Percentiles rank a stretch among this genome's conserved stretches.
These are phyloP conservation scores for Hetaerina titia DNA, from an alignment of 2,888 invertebrate genomes.

Conservation along the genomic window DNA sequence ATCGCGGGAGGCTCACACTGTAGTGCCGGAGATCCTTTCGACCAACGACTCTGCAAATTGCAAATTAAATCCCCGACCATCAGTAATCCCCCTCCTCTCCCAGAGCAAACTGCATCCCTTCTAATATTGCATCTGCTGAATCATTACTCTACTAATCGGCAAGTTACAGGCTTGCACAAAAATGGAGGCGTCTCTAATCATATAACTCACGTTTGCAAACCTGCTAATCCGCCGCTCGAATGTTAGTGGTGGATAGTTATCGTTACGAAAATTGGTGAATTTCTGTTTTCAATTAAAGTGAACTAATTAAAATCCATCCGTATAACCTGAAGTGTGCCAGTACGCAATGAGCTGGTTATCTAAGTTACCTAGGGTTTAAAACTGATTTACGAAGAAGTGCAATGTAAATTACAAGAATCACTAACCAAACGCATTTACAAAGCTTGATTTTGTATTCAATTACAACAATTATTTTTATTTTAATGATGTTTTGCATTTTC, in stretches of 20 bases:
- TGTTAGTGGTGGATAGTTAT: neutral
- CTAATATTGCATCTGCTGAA: neutral
- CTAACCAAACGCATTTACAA: no score
- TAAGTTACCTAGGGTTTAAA: neutral
- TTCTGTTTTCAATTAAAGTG: neutral
- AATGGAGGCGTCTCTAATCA: constrained; percentile 8
- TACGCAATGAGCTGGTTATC: neutral
- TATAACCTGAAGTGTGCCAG: neutral
- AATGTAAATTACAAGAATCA: neutral
- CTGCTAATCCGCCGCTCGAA: neutral
- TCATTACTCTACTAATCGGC: neutral
- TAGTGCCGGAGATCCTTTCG: neutral
- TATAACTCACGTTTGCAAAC: neutral
- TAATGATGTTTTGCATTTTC: no score
- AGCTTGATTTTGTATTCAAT: no score
- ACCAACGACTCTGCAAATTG: neutral
- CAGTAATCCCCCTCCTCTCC: neutral
- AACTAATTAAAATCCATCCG: neutral
- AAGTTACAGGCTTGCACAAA: neutral
- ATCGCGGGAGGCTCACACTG: neutral
- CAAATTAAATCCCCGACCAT: neutral
- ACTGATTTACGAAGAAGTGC: neutral
- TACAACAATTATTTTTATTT: no score
- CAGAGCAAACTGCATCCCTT: neutral
- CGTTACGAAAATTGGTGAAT: neutral